Evolutionary conservation across 92 coral and sea anemone species (phyloP).

Genomic region (Zoanthus gigantus): DNA sequence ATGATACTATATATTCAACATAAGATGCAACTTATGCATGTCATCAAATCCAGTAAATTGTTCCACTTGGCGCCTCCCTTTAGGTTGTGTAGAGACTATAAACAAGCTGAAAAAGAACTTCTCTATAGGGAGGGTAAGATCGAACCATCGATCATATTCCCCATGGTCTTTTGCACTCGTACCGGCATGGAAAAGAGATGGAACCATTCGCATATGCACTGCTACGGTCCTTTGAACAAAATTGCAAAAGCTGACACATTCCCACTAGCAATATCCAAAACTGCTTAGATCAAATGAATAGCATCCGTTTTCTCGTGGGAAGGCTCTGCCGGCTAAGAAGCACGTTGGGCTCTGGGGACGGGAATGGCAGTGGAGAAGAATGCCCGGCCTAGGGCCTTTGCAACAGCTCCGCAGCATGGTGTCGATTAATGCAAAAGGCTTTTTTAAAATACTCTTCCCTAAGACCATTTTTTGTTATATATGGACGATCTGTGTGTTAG

Average conservation of each 20-base stretch:
- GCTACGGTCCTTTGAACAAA: conserved; percentile 53
- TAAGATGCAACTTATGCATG: neutral
- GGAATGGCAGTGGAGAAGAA: conserved; percentile 63
- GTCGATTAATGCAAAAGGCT: conserved; percentile 59
- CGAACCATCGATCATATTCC: conserved; percentile 39
- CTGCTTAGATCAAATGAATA: conserved; percentile 46
- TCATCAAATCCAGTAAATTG: conserved; percentile 52
- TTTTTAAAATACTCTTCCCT: conserved; percentile 36
- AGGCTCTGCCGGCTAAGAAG: neutral
- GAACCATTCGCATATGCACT: conserved; percentile 21
- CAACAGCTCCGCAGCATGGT: conserved; percentile 59
- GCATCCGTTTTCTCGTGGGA: conserved; percentile 44
- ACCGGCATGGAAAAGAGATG: conserved; percentile 49
- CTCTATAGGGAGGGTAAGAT: conserved; percentile 46
- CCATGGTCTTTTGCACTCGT: conserved; percentile 56
- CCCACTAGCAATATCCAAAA: conserved; percentile 52
- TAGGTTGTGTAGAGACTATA: conserved; percentile 50
- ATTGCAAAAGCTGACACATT: conserved; percentile 48
- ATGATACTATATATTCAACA: conserved; percentile 13
- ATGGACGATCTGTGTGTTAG: conserved; percentile 55
- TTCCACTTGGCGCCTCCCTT: conserved; percentile 54
- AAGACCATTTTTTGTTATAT: conserved; percentile 45
- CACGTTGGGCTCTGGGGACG: conserved; percentile 54
- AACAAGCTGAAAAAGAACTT: conserved; percentile 25
- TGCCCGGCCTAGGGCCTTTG: conserved; percentile 56